Evolutionary conservation across 2,797 vertebrate genomes (phyloP).

Genomic region (Rhodeus uyekii): DNA sequence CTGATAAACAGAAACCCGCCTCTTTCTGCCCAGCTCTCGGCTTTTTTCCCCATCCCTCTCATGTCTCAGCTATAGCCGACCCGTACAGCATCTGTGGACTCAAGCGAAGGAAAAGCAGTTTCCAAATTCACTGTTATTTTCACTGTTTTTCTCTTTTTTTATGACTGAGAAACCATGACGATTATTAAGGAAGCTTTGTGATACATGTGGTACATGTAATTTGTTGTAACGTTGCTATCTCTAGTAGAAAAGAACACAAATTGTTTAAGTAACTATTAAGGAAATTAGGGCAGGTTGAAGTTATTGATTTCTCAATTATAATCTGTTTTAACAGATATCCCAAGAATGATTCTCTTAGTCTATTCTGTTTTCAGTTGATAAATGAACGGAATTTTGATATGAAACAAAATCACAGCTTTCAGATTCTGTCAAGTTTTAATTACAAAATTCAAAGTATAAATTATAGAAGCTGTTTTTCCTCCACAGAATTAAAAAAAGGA

Average conservation of each 20-base stretch:
- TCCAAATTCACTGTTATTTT: constrained; percentile 57
- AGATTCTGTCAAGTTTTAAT: too few relatives aligned
- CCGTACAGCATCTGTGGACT: constrained; percentile 39
- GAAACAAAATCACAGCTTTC: too few relatives aligned
- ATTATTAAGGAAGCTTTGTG: not conserved
- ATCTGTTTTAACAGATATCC: not conserved
- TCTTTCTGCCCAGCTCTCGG: constrained; percentile 68
- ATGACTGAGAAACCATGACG: constrained; percentile 41
- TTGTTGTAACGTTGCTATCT: not conserved
- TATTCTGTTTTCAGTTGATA: not conserved
- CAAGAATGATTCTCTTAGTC: rapidly evolving
- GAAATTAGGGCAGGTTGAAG: not conserved
- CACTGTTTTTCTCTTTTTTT: constrained; percentile 55
- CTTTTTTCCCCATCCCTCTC: constrained; percentile 66
- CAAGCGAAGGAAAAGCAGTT: constrained; percentile 53
- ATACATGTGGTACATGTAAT: too few relatives aligned
- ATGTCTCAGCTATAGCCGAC: constrained; percentile 20
- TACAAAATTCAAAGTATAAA: too few relatives aligned
- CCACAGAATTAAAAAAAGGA: too few relatives aligned
- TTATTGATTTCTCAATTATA: not conserved
- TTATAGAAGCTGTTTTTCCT: too few relatives aligned
- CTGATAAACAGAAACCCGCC: constrained; percentile 75
- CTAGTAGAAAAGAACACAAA: not conserved
- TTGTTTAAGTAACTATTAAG: not conserved
- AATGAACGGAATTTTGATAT: too few relatives aligned